Percentiles rank a stretch among this genome's conserved stretches.
These are phyloP conservation scores for Eupithecia insigniata DNA, from an alignment of 2,888 invertebrate species.

Conservation along the genomic window DNA sequence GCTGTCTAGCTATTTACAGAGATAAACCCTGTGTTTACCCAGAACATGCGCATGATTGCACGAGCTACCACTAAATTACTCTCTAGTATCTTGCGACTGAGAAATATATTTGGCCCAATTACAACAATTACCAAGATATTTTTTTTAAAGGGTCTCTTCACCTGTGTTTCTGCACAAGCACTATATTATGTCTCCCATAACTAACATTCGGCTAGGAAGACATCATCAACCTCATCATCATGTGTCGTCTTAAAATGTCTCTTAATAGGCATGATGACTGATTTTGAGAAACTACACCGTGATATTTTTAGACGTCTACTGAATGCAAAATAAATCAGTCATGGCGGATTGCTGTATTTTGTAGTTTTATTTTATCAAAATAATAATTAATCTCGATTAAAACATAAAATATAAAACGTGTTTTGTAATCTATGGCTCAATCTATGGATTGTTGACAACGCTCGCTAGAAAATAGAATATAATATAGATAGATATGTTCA, in stretches of 20 bases:
- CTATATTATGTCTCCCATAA: background rate
- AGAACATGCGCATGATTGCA: constrained; percentile 82
- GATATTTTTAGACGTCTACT: too few species aligned
- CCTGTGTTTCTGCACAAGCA: background rate
- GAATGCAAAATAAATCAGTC: too few species aligned
- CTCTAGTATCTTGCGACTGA: constrained; percentile 54
- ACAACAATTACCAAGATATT: background rate
- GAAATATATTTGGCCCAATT: constrained; percentile 36
- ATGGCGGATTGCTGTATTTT: too few species aligned
- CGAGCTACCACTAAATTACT: constrained; percentile 81
- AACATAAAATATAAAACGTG: too few species aligned
- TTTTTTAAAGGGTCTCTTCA: background rate
- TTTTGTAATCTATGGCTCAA: too few species aligned
- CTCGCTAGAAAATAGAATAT: too few species aligned
- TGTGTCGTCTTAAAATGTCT: background rate
- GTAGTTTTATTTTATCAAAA: too few species aligned
- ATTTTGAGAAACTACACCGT: too few species aligned
- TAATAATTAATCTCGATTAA: too few species aligned
- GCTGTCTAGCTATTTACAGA: constrained; percentile 82
- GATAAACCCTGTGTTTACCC: constrained; percentile 81
- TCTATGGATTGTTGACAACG: too few species aligned
- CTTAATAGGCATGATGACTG: background rate
- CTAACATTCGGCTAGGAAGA: too few species aligned
- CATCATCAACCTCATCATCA: background rate
- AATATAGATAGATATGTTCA: too few species aligned